Evolutionary conservation across 2,113 vertebrate genomes (phyloP), one percentile per base, ranked within the genome.

Genomic region (Ramphastos sulfuratus): DNA sequence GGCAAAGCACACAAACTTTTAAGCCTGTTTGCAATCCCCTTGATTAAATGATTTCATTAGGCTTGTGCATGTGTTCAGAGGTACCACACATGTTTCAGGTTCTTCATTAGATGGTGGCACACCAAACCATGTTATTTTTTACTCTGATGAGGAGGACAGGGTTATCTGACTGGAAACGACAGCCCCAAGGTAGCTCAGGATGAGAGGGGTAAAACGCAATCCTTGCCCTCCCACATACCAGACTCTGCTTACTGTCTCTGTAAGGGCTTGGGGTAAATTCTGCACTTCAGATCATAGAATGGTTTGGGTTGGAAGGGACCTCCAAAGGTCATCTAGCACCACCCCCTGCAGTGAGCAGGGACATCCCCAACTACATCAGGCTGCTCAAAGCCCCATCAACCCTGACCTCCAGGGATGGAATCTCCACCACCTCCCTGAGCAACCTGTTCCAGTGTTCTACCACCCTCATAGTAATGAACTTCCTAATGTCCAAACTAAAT

Each of bases 1-100:
- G 85, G 85, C 70, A 90, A 21, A 92, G 90, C 93, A 73, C 19
- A 58, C 88, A 88, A 95, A 96, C 93, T 96, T 90, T 56, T 84
- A 63, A 95, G 73, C 73, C 94, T 96, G 82, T 90, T 96, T 95
- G 83, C 80, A 83, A 12, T 67, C 88, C 90, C 0, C 10, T 76
- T 96, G 95, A 96, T 95, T 95, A 96, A 94, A 90, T 93, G 60
- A 95, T 95, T 94, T 96, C 82, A 95, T 95, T 94, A 94, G 66
- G 39, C 90, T 87, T 21, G 35, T 85, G 69, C 66, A 74, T 24
- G 3, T 37, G 82, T 92, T 94, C 85, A 67, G 60, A 89, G 89
- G 65, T 83, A 64, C 39, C 1, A 9, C 75, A 30, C 52, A 7
- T 56, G 73, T 67, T 82, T 82, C 75, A n/a, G 87, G 75, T 72